A percentile compares a stretch with the other conserved stretches of the same genome.
phyloP scores from a whole-genome alignment of 2,797 vertebrate genomes.

The Typhlichthys eigenmanni region DNA sequence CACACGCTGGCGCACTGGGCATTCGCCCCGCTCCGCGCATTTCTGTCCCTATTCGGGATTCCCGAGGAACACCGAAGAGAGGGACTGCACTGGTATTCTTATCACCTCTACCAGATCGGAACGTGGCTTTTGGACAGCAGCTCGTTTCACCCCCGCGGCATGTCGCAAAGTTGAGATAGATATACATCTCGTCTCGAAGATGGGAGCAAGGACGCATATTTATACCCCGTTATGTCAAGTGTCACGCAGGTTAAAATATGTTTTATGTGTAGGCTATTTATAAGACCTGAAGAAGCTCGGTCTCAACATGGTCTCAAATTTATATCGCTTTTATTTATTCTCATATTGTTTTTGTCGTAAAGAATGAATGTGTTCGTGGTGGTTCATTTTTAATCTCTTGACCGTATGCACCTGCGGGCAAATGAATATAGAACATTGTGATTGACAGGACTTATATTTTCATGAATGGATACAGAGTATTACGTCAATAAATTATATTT shows the following conservation, averaged over 20 bases:
- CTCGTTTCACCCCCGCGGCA: slow-evolving; percentile 82
- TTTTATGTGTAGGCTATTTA: too few relatives aligned
- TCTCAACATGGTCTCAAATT: slow-evolving; percentile 4
- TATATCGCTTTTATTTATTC: slow-evolving; percentile 33
- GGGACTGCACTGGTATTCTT: slow-evolving; percentile 88
- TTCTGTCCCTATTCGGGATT: slow-evolving; percentile 65
- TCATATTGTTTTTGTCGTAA: slow-evolving; percentile 33
- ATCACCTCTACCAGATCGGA: slow-evolving; percentile 80
- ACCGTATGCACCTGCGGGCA: not conserved
- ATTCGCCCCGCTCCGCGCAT: slow-evolving; percentile 79
- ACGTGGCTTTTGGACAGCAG: slow-evolving; percentile 83
- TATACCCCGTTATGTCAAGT: too few relatives aligned
- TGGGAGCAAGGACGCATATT: too few relatives aligned
- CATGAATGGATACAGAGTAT: slow-evolving; percentile 56
- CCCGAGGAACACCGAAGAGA: slow-evolving; percentile 37
- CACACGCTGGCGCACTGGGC: slow-evolving; percentile 85
- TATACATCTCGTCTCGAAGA: too few relatives aligned
- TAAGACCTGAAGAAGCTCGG: too few relatives aligned
- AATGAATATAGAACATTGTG: slow-evolving; percentile 26
- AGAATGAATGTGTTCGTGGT: slow-evolving; percentile 65
- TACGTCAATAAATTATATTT: slow-evolving; percentile 88
- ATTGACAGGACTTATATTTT: slow-evolving; percentile 44
- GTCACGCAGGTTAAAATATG: too few relatives aligned
- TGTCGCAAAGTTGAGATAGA: slow-evolving; percentile 21
- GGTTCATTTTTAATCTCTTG: not conserved